Evolutionary conservation across 1,140 invertebrate species (phyloP).

Genomic region (Papilio aristodemus): DNA sequence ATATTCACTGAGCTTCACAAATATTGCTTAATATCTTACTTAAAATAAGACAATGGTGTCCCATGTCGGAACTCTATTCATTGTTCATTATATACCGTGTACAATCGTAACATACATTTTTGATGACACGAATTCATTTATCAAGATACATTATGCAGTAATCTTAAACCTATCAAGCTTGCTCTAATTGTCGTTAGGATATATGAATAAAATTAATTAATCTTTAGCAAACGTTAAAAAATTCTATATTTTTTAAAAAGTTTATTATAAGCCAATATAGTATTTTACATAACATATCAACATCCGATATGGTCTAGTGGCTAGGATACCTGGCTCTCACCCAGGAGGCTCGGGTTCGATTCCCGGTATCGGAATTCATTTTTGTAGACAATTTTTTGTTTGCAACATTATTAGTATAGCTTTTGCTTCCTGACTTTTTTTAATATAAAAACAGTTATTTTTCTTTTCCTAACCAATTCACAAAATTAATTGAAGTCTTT

Average conservation of each 20-base stretch:
- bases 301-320: constrained; percentile 34
- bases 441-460: not conserved
- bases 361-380: constrained; percentile 36
- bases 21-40: not conserved
- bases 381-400: not conserved
- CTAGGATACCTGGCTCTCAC: constrained; percentile 35
- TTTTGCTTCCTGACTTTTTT: not conserved
- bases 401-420: not conserved
- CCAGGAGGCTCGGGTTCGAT: constrained; percentile 38
- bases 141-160: not conserved
- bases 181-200: no score
- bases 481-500: not conserved
- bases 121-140: not conserved
- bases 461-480: not conserved
- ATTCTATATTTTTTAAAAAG: not conserved
- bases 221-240: no score
- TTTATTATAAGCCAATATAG: not conserved
- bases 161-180: no score
- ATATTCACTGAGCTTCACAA: not conserved
- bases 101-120: not conserved
- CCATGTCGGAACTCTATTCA: not conserved
- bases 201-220: no score
- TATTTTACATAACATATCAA: not conserved
- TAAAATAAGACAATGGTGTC: not conserved
- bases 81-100: not conserved